Conservation (phyloP, 2,888 invertebrate genomes). For the Gibbula magus region DNA sequence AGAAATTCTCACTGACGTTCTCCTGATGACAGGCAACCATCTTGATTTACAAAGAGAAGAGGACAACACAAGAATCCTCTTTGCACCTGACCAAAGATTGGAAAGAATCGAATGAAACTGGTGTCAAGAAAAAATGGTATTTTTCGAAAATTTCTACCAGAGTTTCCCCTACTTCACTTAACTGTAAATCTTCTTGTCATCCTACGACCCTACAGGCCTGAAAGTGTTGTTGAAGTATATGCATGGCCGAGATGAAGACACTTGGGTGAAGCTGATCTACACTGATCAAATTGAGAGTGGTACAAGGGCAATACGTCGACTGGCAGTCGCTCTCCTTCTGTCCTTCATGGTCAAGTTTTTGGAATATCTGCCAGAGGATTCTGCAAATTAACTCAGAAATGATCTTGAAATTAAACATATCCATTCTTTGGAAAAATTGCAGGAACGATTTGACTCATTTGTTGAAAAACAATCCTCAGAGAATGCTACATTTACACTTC, state of each 20-base stretch:
- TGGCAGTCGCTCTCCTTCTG: background rate
- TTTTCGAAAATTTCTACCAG: background rate
- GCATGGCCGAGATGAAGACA: background rate
- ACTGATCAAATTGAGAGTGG: background rate
- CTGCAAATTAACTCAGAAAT: background rate
- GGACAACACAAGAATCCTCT: background rate
- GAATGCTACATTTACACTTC: slow-evolving; percentile 26
- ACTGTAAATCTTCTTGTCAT: background rate
- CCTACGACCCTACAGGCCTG: background rate
- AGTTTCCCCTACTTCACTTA: background rate
- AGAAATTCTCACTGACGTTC: background rate
- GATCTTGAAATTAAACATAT: background rate
- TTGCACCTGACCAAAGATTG: background rate
- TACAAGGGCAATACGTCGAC: background rate
- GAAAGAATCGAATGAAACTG: background rate
- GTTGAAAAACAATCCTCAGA: background rate
- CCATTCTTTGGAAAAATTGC: background rate
- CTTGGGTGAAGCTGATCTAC: background rate
- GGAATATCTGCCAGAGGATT: background rate
- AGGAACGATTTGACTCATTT: background rate
- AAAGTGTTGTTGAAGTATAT: background rate
- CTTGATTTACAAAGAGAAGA: too few species aligned
- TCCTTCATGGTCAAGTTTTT: background rate
- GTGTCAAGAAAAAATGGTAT: background rate
- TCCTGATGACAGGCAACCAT: background rate